phyloP scores from a whole-genome alignment of 2,888 invertebrate genomes.

The Heliconius ismenius region DNA sequence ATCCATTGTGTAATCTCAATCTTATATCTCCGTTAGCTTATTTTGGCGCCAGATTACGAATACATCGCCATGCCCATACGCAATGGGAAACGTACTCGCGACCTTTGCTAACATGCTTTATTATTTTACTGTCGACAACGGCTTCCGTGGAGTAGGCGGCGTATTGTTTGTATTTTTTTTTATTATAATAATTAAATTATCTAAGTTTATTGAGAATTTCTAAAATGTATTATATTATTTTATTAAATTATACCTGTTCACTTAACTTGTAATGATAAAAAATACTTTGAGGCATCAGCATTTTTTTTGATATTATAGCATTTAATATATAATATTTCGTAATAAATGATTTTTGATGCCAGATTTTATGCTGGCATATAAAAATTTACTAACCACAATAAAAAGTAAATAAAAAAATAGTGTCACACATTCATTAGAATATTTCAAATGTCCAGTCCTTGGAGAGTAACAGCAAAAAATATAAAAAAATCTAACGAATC shows the following conservation, averaged over 20 bases:
- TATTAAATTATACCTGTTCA: too few relatives aligned
- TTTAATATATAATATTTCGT: background rate
- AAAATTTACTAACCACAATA: background rate
- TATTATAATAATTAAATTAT: too few relatives aligned
- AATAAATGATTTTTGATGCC: background rate
- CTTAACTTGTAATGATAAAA: too few relatives aligned
- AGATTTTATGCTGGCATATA: background rate
- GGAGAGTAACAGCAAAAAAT: background rate
- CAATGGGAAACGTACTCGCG: constrained; percentile 25
- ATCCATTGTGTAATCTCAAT: background rate
- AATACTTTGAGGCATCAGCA: too few relatives aligned
- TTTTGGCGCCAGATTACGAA: constrained; percentile 10
- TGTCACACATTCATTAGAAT: background rate
- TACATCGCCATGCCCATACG: constrained; percentile 7
- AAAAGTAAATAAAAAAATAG: background rate
- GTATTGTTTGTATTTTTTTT: background rate
- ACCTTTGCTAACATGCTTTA: constrained; percentile 30
- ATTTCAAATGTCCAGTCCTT: background rate
- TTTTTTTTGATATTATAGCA: too few relatives aligned
- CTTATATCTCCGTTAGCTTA: background rate
- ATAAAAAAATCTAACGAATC: background rate
- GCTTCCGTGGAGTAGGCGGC: background rate
- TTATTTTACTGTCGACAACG: constrained; percentile 5
- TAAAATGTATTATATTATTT: too few relatives aligned
- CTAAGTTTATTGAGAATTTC: too few relatives aligned